Conservation (phyloP, 1,140 invertebrate genomes). For the Maniola jurtina region DNA sequence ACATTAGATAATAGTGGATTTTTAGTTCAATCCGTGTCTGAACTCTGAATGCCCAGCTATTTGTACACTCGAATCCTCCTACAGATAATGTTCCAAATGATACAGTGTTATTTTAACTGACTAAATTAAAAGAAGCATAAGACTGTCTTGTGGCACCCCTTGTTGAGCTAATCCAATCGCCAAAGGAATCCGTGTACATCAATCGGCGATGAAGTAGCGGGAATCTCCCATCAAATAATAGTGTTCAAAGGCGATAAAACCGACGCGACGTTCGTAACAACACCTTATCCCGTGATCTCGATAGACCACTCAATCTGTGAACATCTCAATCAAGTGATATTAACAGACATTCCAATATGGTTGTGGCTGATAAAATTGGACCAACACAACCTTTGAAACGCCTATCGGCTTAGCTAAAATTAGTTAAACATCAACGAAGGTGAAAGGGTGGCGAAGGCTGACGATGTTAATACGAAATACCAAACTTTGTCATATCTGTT, state of each 20-base stretch:
- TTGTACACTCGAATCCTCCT: too few relatives aligned
- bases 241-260: conserved; percentile 33
- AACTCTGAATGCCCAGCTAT: too few relatives aligned
- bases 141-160: conserved; percentile 36
- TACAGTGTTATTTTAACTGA: too few relatives aligned
- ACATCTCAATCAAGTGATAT: conserved; percentile 6
- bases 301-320: conserved; percentile 25
- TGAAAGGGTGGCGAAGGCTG: too few relatives aligned
- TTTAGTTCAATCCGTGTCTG: too few relatives aligned
- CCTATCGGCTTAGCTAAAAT: too few relatives aligned
- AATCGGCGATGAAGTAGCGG: conserved; percentile 40
- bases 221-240: conserved; percentile 52
- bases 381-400: neutral
- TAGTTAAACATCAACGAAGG: too few relatives aligned
- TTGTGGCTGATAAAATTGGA: neutral
- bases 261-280: conserved; percentile 27
- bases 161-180: conserved; percentile 40
- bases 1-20: too few relatives aligned
- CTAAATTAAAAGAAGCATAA: neutral
- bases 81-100: too few relatives aligned
- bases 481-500: too few relatives aligned
- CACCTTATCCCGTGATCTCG: conserved; percentile 28
- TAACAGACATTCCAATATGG: neutral
- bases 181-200: conserved; percentile 46
- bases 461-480: too few relatives aligned